Evolutionary conservation across 2,113 vertebrate genomes (phyloP).

Genomic region (Bungarus multicinctus): DNA sequence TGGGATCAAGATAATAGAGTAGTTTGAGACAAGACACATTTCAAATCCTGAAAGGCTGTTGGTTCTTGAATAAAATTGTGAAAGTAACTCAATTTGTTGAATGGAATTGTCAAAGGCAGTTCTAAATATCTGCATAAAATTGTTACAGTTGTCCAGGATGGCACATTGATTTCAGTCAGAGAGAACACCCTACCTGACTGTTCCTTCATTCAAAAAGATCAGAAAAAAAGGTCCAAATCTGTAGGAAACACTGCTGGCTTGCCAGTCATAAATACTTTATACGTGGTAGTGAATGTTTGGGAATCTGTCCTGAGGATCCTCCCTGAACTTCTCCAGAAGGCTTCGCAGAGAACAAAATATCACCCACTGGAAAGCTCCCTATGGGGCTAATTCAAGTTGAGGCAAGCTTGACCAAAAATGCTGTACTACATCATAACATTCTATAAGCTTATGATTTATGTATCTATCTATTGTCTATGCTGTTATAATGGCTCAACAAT

Average conservation of each 20-base stretch:
- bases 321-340: not conserved
- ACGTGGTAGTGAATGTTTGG: not conserved
- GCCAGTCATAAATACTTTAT: not conserved
- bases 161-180: not conserved
- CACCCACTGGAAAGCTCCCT: not conserved
- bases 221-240: not conserved
- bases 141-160: not conserved
- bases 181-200: not conserved
- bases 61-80: not conserved
- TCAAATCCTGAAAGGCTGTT: not conserved
- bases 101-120: not conserved
- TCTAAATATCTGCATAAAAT: not conserved
- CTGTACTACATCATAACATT: not conserved
- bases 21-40: not conserved
- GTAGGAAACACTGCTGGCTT: not conserved
- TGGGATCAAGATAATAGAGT: not conserved
- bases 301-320: not conserved
- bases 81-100: not conserved
- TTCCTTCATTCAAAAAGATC: not conserved
- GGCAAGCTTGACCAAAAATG: not conserved
- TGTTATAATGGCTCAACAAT: not conserved
- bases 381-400: not conserved
- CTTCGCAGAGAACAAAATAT: not conserved
- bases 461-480: not conserved
- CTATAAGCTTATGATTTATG: not conserved